Evolutionary conservation across 2,888 invertebrate genomes (phyloP).

Genomic region (Euphydryas editha): DNA sequence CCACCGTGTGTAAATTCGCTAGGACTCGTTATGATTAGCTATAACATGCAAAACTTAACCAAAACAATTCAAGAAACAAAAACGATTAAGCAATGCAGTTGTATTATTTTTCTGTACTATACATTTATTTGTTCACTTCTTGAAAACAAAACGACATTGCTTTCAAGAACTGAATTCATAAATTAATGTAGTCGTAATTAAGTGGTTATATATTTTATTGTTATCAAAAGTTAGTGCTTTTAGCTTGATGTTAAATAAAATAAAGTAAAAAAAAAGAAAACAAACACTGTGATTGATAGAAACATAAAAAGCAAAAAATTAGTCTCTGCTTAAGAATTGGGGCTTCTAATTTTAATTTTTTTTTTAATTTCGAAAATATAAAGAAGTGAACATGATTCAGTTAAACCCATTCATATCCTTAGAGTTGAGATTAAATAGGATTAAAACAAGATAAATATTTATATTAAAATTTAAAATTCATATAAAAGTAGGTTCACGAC

Average conservation of each 20-base stretch:
- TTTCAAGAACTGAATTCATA: constrained; percentile 20
- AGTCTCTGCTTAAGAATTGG: constrained; percentile 9
- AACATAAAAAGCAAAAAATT: constrained; percentile 16
- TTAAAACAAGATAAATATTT: neutral
- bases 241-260: constrained; percentile 30
- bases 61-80: constrained; percentile 41
- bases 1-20: constrained; percentile 83
- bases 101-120: constrained; percentile 36
- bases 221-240: constrained; percentile 16
- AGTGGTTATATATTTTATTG: constrained; percentile 18
- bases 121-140: constrained; percentile 31
- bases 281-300: constrained; percentile 22
- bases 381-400: constrained; percentile 8
- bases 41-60: constrained; percentile 51
- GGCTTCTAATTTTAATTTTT: neutral
- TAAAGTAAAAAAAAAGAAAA: constrained; percentile 27
- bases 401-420: constrained; percentile 10
- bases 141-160: constrained; percentile 23
- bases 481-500: neutral
- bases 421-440: neutral
- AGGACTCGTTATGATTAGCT: constrained; percentile 69
- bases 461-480: neutral
- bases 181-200: neutral
- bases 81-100: constrained; percentile 48
- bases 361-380: neutral